Evolutionary conservation across 2,113 vertebrate species (phyloP).

Genomic region (Perca flavescens): DNA sequence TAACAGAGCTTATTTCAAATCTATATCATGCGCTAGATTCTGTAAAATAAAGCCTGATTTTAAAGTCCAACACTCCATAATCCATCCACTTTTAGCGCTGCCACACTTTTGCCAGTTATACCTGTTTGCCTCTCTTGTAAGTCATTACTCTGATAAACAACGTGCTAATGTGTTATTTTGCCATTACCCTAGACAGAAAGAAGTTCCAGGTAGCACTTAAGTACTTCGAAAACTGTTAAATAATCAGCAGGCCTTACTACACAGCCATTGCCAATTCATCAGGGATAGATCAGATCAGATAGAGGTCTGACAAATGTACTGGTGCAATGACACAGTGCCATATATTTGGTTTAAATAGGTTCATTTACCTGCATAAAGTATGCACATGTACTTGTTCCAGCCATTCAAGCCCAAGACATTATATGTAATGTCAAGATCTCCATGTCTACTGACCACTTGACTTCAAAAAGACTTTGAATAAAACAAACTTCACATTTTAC

Average conservation of each 20-base stretch:
- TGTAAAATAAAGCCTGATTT: constrained; percentile 14
- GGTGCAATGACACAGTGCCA: background rate
- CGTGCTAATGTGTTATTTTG: constrained; percentile 40
- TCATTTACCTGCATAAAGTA: background rate
- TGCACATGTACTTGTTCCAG: background rate
- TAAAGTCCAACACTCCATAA: background rate
- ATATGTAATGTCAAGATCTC: no score
- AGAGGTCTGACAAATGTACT: background rate
- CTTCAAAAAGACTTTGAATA: no score
- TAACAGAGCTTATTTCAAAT: background rate
- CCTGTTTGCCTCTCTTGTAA: constrained; percentile 39
- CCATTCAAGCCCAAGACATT: no score
- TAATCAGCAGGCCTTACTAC: constrained; percentile 10
- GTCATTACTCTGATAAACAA: constrained; percentile 46
- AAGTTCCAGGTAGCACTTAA: constrained; percentile 19
- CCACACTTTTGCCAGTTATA: constrained; percentile 13
- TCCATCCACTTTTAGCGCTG: constrained; percentile 19
- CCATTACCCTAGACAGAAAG: background rate
- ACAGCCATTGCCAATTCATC: constrained; percentile 11
- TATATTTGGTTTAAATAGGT: background rate
- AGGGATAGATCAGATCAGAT: no score
- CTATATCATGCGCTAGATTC: background rate
- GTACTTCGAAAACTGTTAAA: constrained; percentile 13
- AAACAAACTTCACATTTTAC: no score
- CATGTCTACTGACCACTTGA: no score